A percentile compares a stretch with the other conserved stretches of the same genome.
phyloP scores from a whole-genome alignment of 2,888 invertebrate genomes.

The Pantelozetes paolii region DNA sequence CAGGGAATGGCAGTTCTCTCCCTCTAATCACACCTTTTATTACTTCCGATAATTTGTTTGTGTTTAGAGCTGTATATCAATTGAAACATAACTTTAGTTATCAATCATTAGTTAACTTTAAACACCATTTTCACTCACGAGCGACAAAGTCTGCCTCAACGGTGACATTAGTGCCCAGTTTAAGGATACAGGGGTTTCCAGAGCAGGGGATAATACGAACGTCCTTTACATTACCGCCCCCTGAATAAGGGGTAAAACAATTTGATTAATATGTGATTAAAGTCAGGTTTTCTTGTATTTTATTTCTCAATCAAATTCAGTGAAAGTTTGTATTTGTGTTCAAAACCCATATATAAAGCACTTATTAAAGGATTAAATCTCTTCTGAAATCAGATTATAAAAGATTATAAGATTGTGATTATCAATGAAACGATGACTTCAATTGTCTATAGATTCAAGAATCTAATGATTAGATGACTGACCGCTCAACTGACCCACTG shows the following conservation, averaged over 20 bases:
- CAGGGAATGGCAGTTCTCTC: slow-evolving; percentile 43
- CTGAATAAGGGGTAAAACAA: not conserved
- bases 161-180: slow-evolving; percentile 43
- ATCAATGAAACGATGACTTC: too few species aligned
- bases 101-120: not conserved
- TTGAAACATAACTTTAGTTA: not conserved
- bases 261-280: not conserved
- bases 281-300: too few species aligned
- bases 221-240: slow-evolving; percentile 43
- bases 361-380: too few species aligned
- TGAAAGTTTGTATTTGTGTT: too few species aligned
- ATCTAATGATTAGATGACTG: too few species aligned
- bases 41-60: slow-evolving; percentile 40
- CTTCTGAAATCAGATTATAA: too few species aligned
- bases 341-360: too few species aligned
- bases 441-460: too few species aligned
- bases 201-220: slow-evolving; percentile 42
- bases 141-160: slow-evolving; percentile 43
- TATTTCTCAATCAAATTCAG: too few species aligned
- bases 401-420: too few species aligned
- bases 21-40: slow-evolving; percentile 45
- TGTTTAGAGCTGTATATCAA: slow-evolving; percentile 31
- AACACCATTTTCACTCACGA: too few species aligned
- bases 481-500: too few species aligned
- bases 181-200: slow-evolving; percentile 40